phyloP scores from a whole-genome alignment of 2,888 invertebrate species.

The Xiphydria camelus region DNA sequence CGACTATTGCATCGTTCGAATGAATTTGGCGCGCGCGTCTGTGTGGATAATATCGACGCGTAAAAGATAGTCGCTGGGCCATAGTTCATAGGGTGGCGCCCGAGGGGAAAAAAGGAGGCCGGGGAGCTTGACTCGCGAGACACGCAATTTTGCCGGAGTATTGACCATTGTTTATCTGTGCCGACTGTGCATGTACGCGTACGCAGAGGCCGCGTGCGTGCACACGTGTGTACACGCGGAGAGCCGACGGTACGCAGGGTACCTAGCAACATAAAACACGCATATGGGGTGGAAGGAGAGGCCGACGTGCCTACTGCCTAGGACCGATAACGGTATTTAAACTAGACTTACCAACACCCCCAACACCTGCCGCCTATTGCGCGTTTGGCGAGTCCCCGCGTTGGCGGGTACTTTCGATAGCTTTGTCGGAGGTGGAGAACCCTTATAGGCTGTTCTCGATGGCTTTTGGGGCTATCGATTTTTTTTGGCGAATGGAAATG shows the following conservation, averaged over 20 bases:
- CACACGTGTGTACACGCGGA: neutral
- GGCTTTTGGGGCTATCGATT: no score
- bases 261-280: slow-evolving; percentile 36
- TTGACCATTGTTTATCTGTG: slow-evolving; percentile 35
- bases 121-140: slow-evolving; percentile 14
- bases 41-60: slow-evolving; percentile 1
- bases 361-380: slow-evolving; percentile 21
- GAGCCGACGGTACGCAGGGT: slow-evolving; percentile 8
- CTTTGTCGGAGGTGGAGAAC: no score
- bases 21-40: no score
- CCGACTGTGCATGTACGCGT: neutral
- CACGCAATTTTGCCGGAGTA: slow-evolving; percentile 40
- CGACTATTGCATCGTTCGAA: no score
- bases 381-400: no score
- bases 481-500: no score
- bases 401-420: no score
- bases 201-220: neutral
- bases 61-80: neutral
- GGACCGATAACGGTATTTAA: slow-evolving; percentile 40
- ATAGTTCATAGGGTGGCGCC: no score
- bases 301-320: slow-evolving; percentile 19
- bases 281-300: slow-evolving; percentile 26
- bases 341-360: slow-evolving; percentile 29
- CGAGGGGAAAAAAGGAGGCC: no score
- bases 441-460: no score